Evolutionary conservation across 2,888 invertebrate genomes (phyloP), one percentile per base, ranked within the genome.

Genomic region (Acrobeloides nanus): DNA sequence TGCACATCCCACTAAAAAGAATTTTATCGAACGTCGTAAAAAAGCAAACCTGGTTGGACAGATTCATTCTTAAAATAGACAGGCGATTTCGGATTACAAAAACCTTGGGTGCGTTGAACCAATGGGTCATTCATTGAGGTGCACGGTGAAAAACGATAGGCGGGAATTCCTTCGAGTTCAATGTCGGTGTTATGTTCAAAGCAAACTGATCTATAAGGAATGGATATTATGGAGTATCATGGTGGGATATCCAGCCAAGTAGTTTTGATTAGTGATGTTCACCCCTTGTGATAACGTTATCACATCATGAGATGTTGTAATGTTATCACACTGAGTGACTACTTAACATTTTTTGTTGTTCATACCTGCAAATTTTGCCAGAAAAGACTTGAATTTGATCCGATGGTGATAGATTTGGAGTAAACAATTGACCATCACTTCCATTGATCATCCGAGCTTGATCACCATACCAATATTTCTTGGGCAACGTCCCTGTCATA

Each of bases 391-490:
- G 48, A 18, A 64, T 26, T 15, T 34, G 24, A n/a, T 48, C 27
- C 10, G 25, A 51, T 6, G 24, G 20, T 6, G n/a, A 49, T 49
- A 68, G 26, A 12, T 61, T 43, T 21, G 69, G 69, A 17, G 58
- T 52, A 55, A 68, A 70, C 21, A 71, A 34, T 39, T 70, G 69
- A 6, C 68, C 68, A 37, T 67, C 68, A 24, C 47, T 62, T 15
- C 51, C 70, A 40, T 71, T 65, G 38, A 71, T 57, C 59, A 62
- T 61, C 17, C 66, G 44, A 6, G 70, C 70, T 25, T 56, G 46
- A 18, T 44, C 43, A 2, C 57, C 55, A 33, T 64, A 66, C 67
- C 67, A 71, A 12, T 46, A 35, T 12, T 29, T 42, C 8, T 55
- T 47, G 5, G 59, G 54, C 41, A 67, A 54, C 3, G 37, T 37